Conservation (phyloP, 2,113 vertebrate genomes). For the Tragelaphus scriptus region DNA sequence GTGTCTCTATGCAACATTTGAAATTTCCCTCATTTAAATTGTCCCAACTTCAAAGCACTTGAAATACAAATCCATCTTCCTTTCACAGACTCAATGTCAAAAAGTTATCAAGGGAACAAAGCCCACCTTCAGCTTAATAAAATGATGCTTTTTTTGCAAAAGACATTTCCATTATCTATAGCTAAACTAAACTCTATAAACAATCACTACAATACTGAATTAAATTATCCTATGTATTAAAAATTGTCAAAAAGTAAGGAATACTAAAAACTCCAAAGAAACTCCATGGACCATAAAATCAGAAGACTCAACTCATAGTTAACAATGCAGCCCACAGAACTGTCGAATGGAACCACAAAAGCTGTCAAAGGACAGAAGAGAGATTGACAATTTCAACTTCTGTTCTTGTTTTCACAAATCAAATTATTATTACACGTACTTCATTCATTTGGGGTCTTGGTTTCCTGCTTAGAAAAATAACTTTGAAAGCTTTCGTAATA, state of each 20-base stretch:
- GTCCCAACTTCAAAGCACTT: slow-evolving; percentile 59
- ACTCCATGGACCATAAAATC: slow-evolving; percentile 36
- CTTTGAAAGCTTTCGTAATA: not conserved
- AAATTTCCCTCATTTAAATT: slow-evolving; percentile 72
- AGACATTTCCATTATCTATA: slow-evolving; percentile 43
- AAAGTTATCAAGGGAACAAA: slow-evolving; percentile 60
- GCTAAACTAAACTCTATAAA: slow-evolving; percentile 51
- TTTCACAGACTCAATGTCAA: slow-evolving; percentile 65
- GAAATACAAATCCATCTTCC: slow-evolving; percentile 59
- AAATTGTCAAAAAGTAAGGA: slow-evolving; percentile 48
- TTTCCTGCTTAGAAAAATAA: slow-evolving; percentile 41
- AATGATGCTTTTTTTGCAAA: slow-evolving; percentile 39
- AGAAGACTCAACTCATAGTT: slow-evolving; percentile 19
- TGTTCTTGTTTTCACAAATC: not conserved
- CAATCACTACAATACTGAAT: slow-evolving; percentile 56
- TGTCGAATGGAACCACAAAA: not conserved
- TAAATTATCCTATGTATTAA: slow-evolving; percentile 43
- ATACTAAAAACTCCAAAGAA: slow-evolving; percentile 43
- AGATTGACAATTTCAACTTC: not conserved
- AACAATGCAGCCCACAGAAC: not conserved
- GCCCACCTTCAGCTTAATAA: slow-evolving; percentile 48
- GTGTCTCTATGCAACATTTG: slow-evolving; percentile 48
- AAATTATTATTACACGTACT: not conserved
- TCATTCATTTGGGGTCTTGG: not conserved
- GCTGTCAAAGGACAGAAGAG: not conserved